Evolutionary conservation across 2,888 invertebrate genomes (phyloP).

Genomic region (Leuctra nigra): DNA sequence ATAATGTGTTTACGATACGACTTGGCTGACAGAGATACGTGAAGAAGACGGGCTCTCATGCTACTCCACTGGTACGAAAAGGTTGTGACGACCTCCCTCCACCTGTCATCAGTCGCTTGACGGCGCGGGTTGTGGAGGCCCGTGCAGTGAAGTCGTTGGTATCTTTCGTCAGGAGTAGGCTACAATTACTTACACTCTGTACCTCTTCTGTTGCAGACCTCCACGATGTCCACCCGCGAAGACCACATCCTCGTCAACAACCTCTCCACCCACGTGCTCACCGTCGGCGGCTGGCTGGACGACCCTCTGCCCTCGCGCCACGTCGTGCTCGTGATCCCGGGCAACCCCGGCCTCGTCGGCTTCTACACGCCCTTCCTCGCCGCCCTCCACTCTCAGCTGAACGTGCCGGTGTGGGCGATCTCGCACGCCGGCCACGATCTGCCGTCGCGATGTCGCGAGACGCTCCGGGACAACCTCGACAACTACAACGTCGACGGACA

Average conservation of each 20-base stretch:
- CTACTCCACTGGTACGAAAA: too few relatives aligned
- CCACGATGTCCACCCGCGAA: conserved; percentile 32
- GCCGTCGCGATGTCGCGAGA: conserved; percentile 40
- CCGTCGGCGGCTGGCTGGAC: conserved; percentile 63
- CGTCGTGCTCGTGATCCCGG: conserved; percentile 69
- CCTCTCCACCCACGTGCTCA: conserved; percentile 64
- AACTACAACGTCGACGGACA: conserved; percentile 73
- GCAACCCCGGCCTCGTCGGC: conserved; percentile 81
- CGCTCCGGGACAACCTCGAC: conserved; percentile 48
- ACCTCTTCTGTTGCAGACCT: neutral
- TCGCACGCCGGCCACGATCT: conserved; percentile 76
- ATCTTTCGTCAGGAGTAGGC: too few relatives aligned
- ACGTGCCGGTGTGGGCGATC: conserved; percentile 71
- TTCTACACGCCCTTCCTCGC: conserved; percentile 73
- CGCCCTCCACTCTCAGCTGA: conserved; percentile 53
- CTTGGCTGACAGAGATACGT: too few relatives aligned
- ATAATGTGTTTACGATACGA: too few relatives aligned
- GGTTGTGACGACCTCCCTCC: too few relatives aligned
- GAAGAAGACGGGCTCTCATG: too few relatives aligned
- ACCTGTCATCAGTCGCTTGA: too few relatives aligned
- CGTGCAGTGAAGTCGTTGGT: too few relatives aligned
- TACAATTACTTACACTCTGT: too few relatives aligned
- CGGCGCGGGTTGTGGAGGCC: too few relatives aligned
- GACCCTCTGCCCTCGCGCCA: conserved; percentile 51
- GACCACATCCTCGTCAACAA: conserved; percentile 51